Conservation (phyloP, 2,113 vertebrate genomes). For the Nerophis lumbriciformis region DNA sequence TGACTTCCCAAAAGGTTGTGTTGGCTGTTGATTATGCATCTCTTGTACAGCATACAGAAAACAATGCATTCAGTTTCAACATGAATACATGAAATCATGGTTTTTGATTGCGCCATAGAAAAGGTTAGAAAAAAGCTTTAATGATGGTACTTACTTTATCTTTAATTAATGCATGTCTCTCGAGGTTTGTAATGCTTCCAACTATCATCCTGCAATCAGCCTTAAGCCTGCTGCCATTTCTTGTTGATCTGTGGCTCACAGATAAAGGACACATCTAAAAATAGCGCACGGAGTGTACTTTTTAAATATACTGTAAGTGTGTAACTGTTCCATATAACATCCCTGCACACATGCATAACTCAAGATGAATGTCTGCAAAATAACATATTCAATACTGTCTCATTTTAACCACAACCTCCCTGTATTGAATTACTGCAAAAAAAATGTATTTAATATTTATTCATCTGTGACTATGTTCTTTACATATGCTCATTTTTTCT, state of each 20-base stretch:
- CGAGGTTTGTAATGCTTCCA: conserved; percentile 17
- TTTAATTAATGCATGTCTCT: conserved; percentile 26
- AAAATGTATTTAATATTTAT: too few species aligned
- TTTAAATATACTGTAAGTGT: too few species aligned
- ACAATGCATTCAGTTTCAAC: conserved; percentile 13
- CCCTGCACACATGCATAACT: too few species aligned
- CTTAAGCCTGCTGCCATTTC: not conserved
- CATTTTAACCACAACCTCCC: too few species aligned
- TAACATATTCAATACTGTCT: too few species aligned
- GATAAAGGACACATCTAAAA: not conserved
- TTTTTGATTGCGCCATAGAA: conserved; percentile 30
- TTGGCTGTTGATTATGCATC: not conserved
- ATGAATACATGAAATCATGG: conserved; percentile 23
- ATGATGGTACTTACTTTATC: conserved; percentile 12
- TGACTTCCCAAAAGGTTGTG: too few species aligned
- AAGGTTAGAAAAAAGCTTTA: conserved; percentile 15
- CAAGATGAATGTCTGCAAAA: too few species aligned
- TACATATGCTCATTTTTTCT: too few species aligned
- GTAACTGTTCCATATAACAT: too few species aligned
- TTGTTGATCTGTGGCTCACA: not conserved
- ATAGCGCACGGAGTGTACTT: not conserved
- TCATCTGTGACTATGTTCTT: too few species aligned
- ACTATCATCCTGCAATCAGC: not conserved
- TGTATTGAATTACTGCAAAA: too few species aligned
- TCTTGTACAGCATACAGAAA: conserved; percentile 2